Evolutionary conservation across 2,888 invertebrate genomes (phyloP).

Genomic region (Platycheirus rosarum): DNA sequence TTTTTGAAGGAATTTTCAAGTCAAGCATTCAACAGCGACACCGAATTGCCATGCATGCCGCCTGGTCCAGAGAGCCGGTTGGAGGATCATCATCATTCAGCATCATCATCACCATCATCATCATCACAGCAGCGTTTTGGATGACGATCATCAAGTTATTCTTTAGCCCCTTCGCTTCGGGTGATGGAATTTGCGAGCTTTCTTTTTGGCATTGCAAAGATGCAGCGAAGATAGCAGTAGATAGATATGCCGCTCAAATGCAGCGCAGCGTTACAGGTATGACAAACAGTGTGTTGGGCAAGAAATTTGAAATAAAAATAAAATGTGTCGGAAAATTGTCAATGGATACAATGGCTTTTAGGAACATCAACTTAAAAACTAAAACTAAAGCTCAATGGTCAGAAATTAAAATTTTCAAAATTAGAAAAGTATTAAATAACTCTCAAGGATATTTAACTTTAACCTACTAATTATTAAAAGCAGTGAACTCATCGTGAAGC

Average conservation of each 20-base stretch:
- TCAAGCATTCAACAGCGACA: slow-evolving; percentile 71
- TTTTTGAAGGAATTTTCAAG: slow-evolving; percentile 63
- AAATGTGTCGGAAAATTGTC: no score
- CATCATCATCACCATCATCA: slow-evolving; percentile 46
- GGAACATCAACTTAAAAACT: no score
- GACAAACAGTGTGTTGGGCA: slow-evolving; percentile 45
- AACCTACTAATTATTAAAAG: no score
- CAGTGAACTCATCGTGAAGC: no score
- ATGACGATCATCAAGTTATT: slow-evolving; percentile 58
- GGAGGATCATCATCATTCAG: slow-evolving; percentile 36
- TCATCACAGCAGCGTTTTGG: slow-evolving; percentile 51
- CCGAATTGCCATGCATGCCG: slow-evolving; percentile 53
- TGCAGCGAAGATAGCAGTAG: slow-evolving; percentile 62
- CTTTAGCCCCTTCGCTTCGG: slow-evolving; percentile 26
- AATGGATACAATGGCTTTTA: no score
- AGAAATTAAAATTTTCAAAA: no score
- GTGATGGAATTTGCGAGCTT: slow-evolving; percentile 71
- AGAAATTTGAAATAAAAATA: slow-evolving; percentile 8
- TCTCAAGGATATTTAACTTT: no score
- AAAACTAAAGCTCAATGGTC: no score
- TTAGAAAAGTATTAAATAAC: no score
- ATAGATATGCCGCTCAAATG: slow-evolving; percentile 66
- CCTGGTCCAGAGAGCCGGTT: slow-evolving; percentile 44
- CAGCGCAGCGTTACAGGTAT: slow-evolving; percentile 60
- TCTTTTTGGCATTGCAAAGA: slow-evolving; percentile 69